Percentiles rank a stretch among this genome's conserved stretches.
These are phyloP conservation scores for Cheirogaleus major DNA, from an alignment of 2,797 vertebrate genomes.

Conservation along the genomic window DNA sequence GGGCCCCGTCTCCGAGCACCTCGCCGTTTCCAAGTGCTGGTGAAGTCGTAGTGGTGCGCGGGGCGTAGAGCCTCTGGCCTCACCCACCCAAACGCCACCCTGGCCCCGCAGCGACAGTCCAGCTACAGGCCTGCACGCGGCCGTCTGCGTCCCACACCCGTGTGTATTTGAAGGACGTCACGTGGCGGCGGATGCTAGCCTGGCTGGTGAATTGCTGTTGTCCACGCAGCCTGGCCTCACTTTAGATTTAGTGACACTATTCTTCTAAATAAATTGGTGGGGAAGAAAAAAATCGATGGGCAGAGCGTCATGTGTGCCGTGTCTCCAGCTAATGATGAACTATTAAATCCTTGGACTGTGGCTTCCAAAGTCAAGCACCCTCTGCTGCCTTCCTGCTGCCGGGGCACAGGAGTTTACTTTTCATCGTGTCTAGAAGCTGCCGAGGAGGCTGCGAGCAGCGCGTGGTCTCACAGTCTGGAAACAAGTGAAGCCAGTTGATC, in stretches of 20 bases:
- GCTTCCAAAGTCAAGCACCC: fast-evolving
- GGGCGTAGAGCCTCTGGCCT: constrained; percentile 54
- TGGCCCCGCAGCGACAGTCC: not conserved
- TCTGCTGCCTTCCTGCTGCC: fast-evolving
- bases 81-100: constrained; percentile 58
- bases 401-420: not conserved
- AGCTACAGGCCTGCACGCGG: constrained; percentile 46
- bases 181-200: not conserved
- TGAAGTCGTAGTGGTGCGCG: not conserved
- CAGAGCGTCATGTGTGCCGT: not conserved
- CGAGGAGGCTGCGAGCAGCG: fast-evolving
- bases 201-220: not conserved
- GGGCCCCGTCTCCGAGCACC: constrained; percentile 49
- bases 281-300: not conserved
- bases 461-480: fast-evolving
- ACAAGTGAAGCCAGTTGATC: fast-evolving
- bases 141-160: not conserved
- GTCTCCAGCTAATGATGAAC: not conserved
- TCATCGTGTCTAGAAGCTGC: not conserved
- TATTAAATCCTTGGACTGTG: fast-evolving
- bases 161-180: not conserved
- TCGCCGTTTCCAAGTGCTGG: constrained; percentile 36
- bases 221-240: not conserved
- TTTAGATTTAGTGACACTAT: not conserved
- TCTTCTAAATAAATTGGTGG: constrained; percentile 47